Evolutionary conservation across 2,113 vertebrate genomes (phyloP).

Genomic region (Aviceda subcristata): DNA sequence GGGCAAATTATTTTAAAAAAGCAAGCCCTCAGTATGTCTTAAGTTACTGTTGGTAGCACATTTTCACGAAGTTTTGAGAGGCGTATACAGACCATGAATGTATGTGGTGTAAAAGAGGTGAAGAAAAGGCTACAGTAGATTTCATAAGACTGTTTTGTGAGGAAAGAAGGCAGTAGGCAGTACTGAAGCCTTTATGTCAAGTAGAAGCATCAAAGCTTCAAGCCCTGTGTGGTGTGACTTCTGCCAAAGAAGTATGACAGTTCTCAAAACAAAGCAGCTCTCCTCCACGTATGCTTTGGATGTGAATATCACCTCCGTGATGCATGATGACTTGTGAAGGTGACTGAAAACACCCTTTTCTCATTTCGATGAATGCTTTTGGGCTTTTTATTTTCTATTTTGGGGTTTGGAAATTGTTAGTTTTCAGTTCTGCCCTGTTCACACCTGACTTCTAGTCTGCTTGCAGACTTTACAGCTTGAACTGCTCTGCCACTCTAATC

Average conservation of each 20-base stretch:
- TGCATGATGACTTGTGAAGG: neutral
- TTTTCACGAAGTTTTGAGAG: neutral
- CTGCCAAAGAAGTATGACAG: neutral
- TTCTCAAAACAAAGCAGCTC: neutral
- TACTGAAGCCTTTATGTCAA: neutral
- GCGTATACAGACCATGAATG: rapidly evolving
- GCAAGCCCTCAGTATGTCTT: neutral
- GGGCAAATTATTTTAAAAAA: neutral
- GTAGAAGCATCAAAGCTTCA: neutral
- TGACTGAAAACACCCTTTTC: neutral
- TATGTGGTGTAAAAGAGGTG: neutral
- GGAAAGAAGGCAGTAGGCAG: neutral
- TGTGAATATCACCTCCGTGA: neutral
- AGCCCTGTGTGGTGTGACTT: neutral
- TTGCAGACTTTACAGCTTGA: neutral
- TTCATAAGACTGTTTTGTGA: neutral
- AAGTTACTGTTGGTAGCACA: neutral
- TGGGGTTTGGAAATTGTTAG: neutral
- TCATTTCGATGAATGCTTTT: neutral
- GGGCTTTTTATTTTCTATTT: neutral
- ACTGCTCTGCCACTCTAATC: neutral
- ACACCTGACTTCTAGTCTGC: neutral
- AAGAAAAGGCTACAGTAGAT: neutral
- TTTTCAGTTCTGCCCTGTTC: neutral
- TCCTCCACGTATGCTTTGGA: rapidly evolving